Base-by-base conservation (phyloP, 2,113 vertebrate genomes). In the Poeciliopsis retropinna region DNA sequence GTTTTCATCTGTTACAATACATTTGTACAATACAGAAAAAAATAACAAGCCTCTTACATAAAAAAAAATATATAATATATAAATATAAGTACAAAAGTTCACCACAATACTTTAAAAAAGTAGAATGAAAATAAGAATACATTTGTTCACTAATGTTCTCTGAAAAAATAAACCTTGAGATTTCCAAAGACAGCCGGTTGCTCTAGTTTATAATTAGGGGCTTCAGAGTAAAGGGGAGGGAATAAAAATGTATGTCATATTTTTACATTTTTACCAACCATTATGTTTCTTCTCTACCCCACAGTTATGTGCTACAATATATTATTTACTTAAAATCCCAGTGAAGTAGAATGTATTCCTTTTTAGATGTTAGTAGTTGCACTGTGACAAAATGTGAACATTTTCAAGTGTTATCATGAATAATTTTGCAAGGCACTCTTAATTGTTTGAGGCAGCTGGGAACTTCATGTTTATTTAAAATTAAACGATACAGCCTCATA, bases 391-490 rank as follows among this genome's bases (percentile, higher is more conserved):
- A 57, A 25, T 57, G 10, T 25, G 51, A 57, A 57, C 11, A 19
- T 19, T 7, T 57, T 57, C 51, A 57, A 57, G 25, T 5, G 51
- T n/a, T 57, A n/a, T 57, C n/a, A 57, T 57, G 51, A n/a, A n/a
- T n/a, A n/a, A 3, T 57, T 57, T 57, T 57, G 9, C 25, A 57
- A 29, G 27, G 29, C n/a, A 30, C 29, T 10, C 10, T 37, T 83
- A 65, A 78, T 72, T 78, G 67, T 57, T 71, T 25, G 30, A 64
- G 39, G 66, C 66, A 64, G 15, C 41, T 72, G 57, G 70, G 25
- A 66, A 62, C 39, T 41, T 73, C 39, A 27, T 69, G 64, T 31
- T 47, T 6, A 41, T 14, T 72, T 15, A 64, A 78, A 77, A 68
- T 28, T 54, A 75, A 73, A 64, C 25, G 34, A 60, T 71, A 61